A percentile compares a stretch with the other conserved stretches of the same genome.
phyloP scores from a whole-genome alignment of 1,140 invertebrate genomes.

The Pogonus chalceus region DNA sequence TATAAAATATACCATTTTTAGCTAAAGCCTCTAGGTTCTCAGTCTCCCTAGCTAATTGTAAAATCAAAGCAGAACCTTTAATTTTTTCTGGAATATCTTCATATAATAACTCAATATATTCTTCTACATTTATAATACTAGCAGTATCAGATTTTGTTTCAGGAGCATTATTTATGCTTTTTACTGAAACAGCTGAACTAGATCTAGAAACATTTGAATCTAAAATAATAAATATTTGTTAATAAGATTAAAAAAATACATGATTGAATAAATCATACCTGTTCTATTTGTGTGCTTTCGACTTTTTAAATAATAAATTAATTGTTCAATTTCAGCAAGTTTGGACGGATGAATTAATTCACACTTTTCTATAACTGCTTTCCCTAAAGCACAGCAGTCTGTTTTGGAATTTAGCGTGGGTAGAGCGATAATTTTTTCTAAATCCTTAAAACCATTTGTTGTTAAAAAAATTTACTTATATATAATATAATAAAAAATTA shows the following conservation, averaged over 20 bases:
- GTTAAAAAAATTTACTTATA: constrained; percentile 16
- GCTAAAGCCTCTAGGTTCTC: constrained; percentile 90
- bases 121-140: constrained; percentile 71
- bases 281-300: constrained; percentile 36
- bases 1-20: constrained; percentile 62
- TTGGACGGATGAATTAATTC: constrained; percentile 79
- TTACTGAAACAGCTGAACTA: constrained; percentile 1
- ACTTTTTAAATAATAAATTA: constrained; percentile 86
- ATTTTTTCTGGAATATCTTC: constrained; percentile 91
- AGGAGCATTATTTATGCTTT: neutral
- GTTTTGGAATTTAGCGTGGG: constrained; percentile 73
- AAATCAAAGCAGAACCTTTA: constrained; percentile 80
- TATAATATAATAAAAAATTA: constrained; percentile 27
- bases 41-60: constrained; percentile 82
- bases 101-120: constrained; percentile 93
- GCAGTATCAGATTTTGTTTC: neutral
- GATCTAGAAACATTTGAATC: neutral
- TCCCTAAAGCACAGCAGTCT: constrained; percentile 68
- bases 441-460: constrained; percentile 47
- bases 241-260: neutral
- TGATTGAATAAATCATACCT: neutral
- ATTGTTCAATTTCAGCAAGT: constrained; percentile 76
- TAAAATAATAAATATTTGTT: too few relatives aligned
- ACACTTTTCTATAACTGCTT: constrained; percentile 82
- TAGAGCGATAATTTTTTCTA: constrained; percentile 75